Percentiles rank a stretch among this genome's conserved stretches.
Evolutionary conservation across 2,888 invertebrate species (phyloP).

Genomic region (Thalpophila matura): DNA sequence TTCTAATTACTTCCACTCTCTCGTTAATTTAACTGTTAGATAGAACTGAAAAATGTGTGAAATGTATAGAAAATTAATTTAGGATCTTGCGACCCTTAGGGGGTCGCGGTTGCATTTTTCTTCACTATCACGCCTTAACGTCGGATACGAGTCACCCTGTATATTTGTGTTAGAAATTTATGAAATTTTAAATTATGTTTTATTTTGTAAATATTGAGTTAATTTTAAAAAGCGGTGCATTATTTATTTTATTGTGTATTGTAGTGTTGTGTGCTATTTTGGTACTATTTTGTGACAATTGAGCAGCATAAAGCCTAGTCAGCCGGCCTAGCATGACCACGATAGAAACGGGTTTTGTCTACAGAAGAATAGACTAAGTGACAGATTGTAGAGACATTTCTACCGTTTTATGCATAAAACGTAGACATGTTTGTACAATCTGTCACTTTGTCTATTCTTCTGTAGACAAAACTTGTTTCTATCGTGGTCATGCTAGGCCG

Average conservation of each 20-base stretch:
- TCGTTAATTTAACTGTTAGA: too few relatives aligned
- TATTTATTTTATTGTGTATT: constrained; percentile 42
- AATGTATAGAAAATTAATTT: constrained; percentile 9
- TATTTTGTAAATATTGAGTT: constrained; percentile 60
- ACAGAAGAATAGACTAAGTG: too few relatives aligned
- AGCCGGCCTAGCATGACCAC: too few relatives aligned
- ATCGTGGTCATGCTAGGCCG: too few relatives aligned
- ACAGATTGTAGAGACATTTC: too few relatives aligned
- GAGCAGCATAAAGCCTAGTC: too few relatives aligned
- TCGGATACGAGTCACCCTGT: constrained; percentile 27
- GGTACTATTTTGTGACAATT: constrained; percentile 13
- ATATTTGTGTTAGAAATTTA: constrained; percentile 33
- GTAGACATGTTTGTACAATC: too few relatives aligned
- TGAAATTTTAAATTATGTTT: constrained; percentile 29
- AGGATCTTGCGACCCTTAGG: background rate
- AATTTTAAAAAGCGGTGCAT: constrained; percentile 50
- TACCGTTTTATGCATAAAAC: too few relatives aligned
- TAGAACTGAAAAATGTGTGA: background rate
- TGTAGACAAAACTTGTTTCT: too few relatives aligned
- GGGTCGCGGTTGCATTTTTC: constrained; percentile 35
- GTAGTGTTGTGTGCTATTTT: constrained; percentile 14
- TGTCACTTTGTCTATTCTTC: too few relatives aligned
- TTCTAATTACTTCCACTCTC: constrained; percentile 3
- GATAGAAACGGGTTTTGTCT: too few relatives aligned
- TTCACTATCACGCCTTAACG: constrained; percentile 37